Conservation (phyloP, 2,113 vertebrate species). For the Daphoenositta chrysoptera region DNA sequence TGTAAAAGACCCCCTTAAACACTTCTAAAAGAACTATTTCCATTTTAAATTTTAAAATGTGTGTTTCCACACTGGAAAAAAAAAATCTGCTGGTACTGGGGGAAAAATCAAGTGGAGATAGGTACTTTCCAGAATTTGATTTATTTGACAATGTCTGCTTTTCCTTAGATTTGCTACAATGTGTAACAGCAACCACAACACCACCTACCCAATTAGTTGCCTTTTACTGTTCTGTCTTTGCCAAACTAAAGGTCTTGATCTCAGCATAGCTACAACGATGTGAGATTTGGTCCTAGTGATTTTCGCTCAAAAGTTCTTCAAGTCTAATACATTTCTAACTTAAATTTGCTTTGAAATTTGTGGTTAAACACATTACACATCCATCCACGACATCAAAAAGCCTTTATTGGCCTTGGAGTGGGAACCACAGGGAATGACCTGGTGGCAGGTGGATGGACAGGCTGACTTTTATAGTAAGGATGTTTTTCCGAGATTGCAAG, state of each 20-base stretch:
- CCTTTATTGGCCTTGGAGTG: neutral
- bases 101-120: neutral
- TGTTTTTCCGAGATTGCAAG: neutral
- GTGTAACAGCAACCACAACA: neutral
- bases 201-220: neutral
- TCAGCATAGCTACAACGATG: neutral
- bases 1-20: neutral
- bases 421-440: neutral
- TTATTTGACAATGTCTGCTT: neutral
- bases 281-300: neutral
- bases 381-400: neutral
- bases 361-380: neutral
- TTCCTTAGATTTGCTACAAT: neutral
- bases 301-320: neutral
- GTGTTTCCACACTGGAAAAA: neutral
- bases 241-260: neutral
- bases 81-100: neutral
- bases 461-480: neutral
- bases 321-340: neutral
- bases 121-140: neutral
- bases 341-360: neutral
- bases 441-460: neutral
- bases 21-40: neutral
- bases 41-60: neutral
- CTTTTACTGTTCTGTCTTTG: neutral